Percentiles rank a stretch among this genome's conserved stretches.
Conservation (phyloP, 2,888 invertebrate species). For the Drosophila tanythrix region DNA sequence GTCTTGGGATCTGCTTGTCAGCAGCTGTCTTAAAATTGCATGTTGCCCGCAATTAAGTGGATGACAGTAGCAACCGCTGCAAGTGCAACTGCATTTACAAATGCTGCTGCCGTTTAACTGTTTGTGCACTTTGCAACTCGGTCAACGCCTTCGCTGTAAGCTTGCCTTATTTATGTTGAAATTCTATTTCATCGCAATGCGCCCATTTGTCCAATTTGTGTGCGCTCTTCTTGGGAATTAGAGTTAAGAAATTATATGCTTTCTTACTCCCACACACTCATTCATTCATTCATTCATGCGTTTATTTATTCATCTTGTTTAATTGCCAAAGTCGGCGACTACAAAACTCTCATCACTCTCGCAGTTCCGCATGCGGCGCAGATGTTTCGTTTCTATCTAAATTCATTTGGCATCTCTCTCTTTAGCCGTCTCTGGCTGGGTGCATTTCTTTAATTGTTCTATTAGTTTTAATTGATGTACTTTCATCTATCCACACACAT, state of each 20-base stretch:
- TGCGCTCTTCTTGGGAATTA: slow-evolving; percentile 70
- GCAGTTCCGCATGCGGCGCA: slow-evolving; percentile 56
- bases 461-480: slow-evolving; percentile 78
- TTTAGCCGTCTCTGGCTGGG: slow-evolving; percentile 39
- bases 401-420: slow-evolving; percentile 18
- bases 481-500: slow-evolving; percentile 32
- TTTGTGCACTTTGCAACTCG: slow-evolving; percentile 59
- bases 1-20: slow-evolving; percentile 28
- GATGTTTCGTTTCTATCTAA: slow-evolving; percentile 32
- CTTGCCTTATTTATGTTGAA: slow-evolving; percentile 43
- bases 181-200: slow-evolving; percentile 53
- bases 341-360: slow-evolving; percentile 72
- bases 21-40: slow-evolving; percentile 64
- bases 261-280: slow-evolving; percentile 30
- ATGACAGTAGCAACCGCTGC: slow-evolving; percentile 36
- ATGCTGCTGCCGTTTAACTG: slow-evolving; percentile 67
- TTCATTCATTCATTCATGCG: slow-evolving; percentile 37
- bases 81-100: slow-evolving; percentile 16
- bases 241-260: slow-evolving; percentile 71
- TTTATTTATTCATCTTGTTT: slow-evolving; percentile 70
- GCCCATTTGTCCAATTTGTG: slow-evolving; percentile 72
- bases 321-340: slow-evolving; percentile 69
- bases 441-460: slow-evolving; percentile 77
- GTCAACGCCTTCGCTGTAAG: slow-evolving; percentile 42
- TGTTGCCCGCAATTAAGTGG: slow-evolving; percentile 62